These are phyloP conservation scores for Poeciliopsis turneri DNA, from an alignment of 2,797 vertebrate species.

Conservation along the genomic window DNA sequence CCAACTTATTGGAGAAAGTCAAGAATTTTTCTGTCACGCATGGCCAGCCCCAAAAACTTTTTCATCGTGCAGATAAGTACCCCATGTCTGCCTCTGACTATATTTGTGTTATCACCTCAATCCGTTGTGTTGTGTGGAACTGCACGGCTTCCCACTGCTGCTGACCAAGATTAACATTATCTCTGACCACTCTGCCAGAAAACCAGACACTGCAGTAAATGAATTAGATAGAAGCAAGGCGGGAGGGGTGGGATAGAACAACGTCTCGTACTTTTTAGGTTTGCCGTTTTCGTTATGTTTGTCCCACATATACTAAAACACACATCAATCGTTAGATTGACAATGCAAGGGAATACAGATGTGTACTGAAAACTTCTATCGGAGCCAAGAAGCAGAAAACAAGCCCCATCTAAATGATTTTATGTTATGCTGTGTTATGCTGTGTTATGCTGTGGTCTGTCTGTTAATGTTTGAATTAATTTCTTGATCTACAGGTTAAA, in stretches of 20 bases:
- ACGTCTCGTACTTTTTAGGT: conserved; percentile 61
- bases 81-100: conserved; percentile 66
- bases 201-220: conserved; percentile 74
- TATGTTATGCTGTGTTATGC: no score
- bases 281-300: conserved; percentile 55
- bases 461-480: neutral
- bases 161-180: conserved; percentile 82
- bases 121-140: conserved; percentile 72
- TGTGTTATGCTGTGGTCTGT: no score
- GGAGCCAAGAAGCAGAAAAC: neutral
- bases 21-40: conserved; percentile 66
- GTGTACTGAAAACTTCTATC: neutral
- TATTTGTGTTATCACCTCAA: conserved; percentile 72
- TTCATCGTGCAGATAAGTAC: conserved; percentile 68
- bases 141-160: conserved; percentile 72
- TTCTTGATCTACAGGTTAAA: neutral
- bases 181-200: conserved; percentile 77
- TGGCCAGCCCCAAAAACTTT: conserved; percentile 70
- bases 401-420: neutral
- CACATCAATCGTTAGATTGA: conserved; percentile 27
- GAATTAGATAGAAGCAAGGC: conserved; percentile 70
- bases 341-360: conserved; percentile 25
- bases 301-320: conserved; percentile 17
- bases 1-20: conserved; percentile 55
- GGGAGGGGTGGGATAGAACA: conserved; percentile 43